Percentiles rank a stretch among this genome's conserved stretches.
Conservation (phyloP, 2,888 invertebrate species). For the Idaea dimidiata region DNA sequence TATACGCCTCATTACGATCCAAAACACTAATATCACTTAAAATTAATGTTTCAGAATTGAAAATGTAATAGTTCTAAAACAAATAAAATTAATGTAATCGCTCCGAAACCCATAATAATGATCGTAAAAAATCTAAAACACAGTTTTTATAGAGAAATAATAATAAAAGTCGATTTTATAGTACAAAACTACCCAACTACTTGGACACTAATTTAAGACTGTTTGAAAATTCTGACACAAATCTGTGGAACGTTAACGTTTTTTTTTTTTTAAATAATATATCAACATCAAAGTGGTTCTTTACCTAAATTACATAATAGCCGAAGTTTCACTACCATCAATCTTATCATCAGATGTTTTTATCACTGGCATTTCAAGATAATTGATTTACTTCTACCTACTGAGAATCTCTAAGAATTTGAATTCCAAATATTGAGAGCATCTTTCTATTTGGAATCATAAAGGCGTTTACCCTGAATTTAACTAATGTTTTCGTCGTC, state of each 20-base stretch:
- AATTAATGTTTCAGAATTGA: not conserved
- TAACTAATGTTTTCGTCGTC: not conserved
- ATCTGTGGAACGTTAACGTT: not conserved
- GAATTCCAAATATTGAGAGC: not conserved
- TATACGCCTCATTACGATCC: not conserved
- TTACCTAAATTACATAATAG: not conserved
- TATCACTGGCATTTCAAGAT: not conserved
- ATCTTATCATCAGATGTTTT: slow-evolving; percentile 1
- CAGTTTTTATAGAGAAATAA: not conserved
- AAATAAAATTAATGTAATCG: not conserved
- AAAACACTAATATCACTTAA: not conserved
- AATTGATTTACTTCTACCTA: not conserved
- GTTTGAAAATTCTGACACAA: not conserved
- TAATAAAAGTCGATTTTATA: not conserved
- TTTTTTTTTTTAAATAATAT: not conserved
- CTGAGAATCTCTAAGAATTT: not conserved
- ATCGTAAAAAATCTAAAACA: not conserved
- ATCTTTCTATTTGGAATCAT: not conserved
- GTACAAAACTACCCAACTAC: not conserved
- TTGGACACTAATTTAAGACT: not conserved
- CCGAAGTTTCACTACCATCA: not conserved
- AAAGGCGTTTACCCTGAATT: not conserved
- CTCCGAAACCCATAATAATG: not conserved
- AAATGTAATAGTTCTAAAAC: not conserved
- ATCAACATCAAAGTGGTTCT: not conserved